A percentile compares a stretch with the other conserved stretches of the same genome.
Evolutionary conservation across 2,113 vertebrate genomes (phyloP).

Genomic region (Lophius piscatorius): DNA sequence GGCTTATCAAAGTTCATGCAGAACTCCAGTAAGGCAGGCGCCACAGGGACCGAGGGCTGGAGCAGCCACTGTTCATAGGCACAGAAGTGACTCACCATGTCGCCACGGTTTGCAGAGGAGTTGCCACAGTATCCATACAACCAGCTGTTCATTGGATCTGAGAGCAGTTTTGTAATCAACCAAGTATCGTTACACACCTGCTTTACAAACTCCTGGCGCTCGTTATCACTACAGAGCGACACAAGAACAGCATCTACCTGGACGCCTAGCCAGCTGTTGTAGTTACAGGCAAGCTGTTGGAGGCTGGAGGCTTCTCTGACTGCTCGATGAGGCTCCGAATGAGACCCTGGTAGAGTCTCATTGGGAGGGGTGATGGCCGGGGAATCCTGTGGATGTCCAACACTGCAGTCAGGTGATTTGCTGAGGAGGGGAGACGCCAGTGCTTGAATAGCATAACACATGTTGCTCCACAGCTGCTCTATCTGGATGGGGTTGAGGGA

Average conservation of each 20-base stretch:
- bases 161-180: constrained; percentile 68
- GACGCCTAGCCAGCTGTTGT: constrained; percentile 67
- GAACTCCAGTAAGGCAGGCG: constrained; percentile 62
- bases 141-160: constrained; percentile 73
- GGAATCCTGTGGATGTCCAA: too few relatives aligned
- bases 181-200: constrained; percentile 71
- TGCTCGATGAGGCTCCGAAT: constrained; percentile 4
- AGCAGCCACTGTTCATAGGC: constrained; percentile 71
- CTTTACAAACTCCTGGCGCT: constrained; percentile 63
- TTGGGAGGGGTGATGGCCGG: not conserved
- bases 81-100: constrained; percentile 73
- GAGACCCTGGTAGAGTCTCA: not conserved
- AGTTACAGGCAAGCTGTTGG: constrained; percentile 74
- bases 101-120: constrained; percentile 45
- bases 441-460: constrained; percentile 56
- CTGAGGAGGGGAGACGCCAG: constrained; percentile 51
- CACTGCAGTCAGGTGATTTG: constrained; percentile 48
- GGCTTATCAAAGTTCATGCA: constrained; percentile 74
- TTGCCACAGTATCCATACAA: constrained; percentile 75
- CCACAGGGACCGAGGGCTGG: constrained; percentile 16
- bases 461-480: constrained; percentile 69
- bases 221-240: constrained; percentile 77
- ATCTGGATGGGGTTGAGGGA: constrained; percentile 54
- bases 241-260: constrained; percentile 68
- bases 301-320: constrained; percentile 67